phyloP scores from a whole-genome alignment of 2,888 invertebrate species.

The Cyclophora albipunctata region DNA sequence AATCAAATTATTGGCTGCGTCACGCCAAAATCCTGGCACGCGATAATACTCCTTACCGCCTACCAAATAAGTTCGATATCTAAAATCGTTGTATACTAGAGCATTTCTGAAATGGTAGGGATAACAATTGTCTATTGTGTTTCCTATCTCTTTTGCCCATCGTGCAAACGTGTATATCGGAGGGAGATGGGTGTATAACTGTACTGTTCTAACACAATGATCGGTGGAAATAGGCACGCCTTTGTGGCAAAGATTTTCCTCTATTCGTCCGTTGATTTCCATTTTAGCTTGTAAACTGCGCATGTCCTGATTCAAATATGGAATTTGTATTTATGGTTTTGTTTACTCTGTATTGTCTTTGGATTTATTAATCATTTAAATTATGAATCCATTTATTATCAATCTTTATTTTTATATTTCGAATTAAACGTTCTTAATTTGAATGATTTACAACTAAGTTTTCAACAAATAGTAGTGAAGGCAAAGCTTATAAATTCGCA shows the following conservation, averaged over 20 bases:
- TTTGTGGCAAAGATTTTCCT: constrained; percentile 58
- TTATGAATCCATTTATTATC: constrained; percentile 1
- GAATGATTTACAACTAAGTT: no score
- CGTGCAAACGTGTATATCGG: constrained; percentile 45
- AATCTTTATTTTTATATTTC: not conserved
- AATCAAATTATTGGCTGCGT: constrained; percentile 68
- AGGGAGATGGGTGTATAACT: constrained; percentile 33
- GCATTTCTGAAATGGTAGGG: constrained; percentile 53
- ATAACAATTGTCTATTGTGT: constrained; percentile 74
- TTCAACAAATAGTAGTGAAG: no score
- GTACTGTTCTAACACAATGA: constrained; percentile 50
- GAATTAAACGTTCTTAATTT: no score
- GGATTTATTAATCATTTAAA: not conserved
- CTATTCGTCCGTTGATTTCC: constrained; percentile 46
- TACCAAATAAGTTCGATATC: constrained; percentile 26
- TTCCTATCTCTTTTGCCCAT: constrained; percentile 69
- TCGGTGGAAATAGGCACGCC: constrained; percentile 51
- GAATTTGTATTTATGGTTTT: not conserved
- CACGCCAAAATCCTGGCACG: constrained; percentile 20
- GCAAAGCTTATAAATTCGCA: no score
- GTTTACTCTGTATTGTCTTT: no score
- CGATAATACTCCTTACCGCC: constrained; percentile 28
- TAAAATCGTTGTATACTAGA: constrained; percentile 39
- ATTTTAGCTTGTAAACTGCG: constrained; percentile 40
- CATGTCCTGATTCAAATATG: constrained; percentile 33